Conservation (phyloP, 2,797 vertebrate genomes). For the Galaxias olidus region DNA sequence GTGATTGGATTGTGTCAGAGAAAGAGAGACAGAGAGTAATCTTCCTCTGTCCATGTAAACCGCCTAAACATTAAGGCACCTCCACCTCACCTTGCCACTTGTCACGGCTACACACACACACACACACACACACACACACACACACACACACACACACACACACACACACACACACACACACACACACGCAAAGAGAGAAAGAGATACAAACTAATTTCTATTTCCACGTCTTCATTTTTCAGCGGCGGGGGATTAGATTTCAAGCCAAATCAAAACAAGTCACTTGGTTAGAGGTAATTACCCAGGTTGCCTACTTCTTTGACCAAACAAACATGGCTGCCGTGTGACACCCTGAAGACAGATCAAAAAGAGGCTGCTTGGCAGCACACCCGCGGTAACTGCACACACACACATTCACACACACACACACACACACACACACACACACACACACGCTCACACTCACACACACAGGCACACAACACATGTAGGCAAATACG, state of each 20-base stretch:
- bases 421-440: constrained; percentile 15
- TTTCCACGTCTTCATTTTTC: constrained; percentile 55
- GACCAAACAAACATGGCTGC: constrained; percentile 76
- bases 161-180: constrained; percentile 18
- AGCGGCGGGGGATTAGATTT: constrained; percentile 64
- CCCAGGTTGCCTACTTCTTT: constrained; percentile 71
- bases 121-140: constrained; percentile 22
- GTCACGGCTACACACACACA: constrained; percentile 17
- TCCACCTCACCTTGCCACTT: constrained; percentile 26
- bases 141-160: constrained; percentile 17
- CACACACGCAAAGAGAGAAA: constrained; percentile 43
- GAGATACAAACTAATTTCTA: constrained; percentile 36
- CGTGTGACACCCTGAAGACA: constrained; percentile 70
- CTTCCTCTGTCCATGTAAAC: background rate
- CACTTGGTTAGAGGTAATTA: constrained; percentile 78
- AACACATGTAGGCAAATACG: background rate
- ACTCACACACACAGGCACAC: constrained; percentile 21
- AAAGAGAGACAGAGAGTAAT: background rate
- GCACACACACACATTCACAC: constrained; percentile 40
- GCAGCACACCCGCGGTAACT: constrained; percentile 46
- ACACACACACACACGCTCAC: constrained; percentile 23
- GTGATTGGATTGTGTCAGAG: no score
- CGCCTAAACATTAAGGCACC: background rate
- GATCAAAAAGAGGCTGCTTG: constrained; percentile 71
- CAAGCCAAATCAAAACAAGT: constrained; percentile 77